These are phyloP conservation scores for Turdus rufiventris DNA, from an alignment of 2,113 vertebrate species.

Conservation along the genomic window DNA sequence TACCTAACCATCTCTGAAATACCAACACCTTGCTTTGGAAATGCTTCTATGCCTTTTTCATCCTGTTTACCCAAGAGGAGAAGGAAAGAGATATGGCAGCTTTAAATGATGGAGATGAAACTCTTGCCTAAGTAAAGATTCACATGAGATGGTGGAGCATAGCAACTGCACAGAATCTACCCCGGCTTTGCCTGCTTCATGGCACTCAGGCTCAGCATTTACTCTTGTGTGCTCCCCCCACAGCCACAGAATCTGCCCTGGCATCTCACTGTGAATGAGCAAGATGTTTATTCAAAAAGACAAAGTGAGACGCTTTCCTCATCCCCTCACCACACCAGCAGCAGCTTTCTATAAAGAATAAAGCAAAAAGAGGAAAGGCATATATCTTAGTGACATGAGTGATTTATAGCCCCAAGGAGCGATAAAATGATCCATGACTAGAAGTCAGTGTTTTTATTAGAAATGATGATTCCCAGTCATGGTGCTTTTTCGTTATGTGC, in stretches of 20 bases:
- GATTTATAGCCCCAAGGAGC: slow-evolving; percentile 36
- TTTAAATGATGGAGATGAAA: neutral
- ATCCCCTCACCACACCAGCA: neutral
- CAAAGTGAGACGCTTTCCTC: neutral
- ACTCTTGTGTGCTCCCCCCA: neutral
- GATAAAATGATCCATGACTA: slow-evolving; percentile 54
- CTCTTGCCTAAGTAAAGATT: neutral
- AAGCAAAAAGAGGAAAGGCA: neutral
- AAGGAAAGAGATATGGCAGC: neutral
- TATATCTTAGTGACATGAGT: slow-evolving; percentile 14
- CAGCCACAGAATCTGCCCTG: neutral
- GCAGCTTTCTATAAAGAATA: neutral
- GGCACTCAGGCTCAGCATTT: neutral
- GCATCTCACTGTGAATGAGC: neutral
- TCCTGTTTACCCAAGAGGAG: neutral
- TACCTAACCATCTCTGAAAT: neutral
- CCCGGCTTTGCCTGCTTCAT: neutral
- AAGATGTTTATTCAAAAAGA: neutral
- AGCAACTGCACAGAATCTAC: neutral
- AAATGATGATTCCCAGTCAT: slow-evolving; percentile 44
- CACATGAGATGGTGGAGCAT: rapidly evolving
- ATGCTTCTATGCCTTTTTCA: neutral
- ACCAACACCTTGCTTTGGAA: neutral
- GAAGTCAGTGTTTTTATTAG: slow-evolving; percentile 41
- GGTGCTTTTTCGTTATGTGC: slow-evolving; percentile 23